Evolutionary conservation across 2,888 invertebrate genomes (phyloP), one percentile per base, ranked within the genome.

Genomic region (Metalampra italica): DNA sequence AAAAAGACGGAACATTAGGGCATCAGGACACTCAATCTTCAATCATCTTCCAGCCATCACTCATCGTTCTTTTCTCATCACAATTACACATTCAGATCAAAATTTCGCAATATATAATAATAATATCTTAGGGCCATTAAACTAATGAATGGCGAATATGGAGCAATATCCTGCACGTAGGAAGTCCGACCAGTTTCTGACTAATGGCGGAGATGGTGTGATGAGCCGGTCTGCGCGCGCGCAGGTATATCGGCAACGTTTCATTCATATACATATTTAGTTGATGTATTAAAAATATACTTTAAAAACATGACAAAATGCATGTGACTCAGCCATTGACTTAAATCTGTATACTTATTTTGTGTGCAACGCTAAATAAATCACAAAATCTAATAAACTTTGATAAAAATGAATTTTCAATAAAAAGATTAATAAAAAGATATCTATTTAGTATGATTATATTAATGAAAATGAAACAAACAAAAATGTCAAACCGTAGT

Each of bases 101-200:
- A 58, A 66, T 83, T 79, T 80, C 63, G 78, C 75, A 84, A 83
- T n/a, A n/a, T n/a, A n/a, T n/a, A n/a, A n/a, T 71, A 71, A 70
- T 73, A 75, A 75, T n/a, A n/a, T 78, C 68, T 72, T 77, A 73
- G n/a, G 36, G 68, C 76, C 81, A 82, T 83, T 83, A 82, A 72
- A 62, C 66, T 73, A 82, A 83, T 84, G 83, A 81, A 79, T 78
- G 74, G 74, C 69, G 73, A 78, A 86, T 83, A 78, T 87, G 85
- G 82, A 75, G 83, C 78, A 86, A 87, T 78, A 86, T 87, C 87
- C 86, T 83, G 80, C 68, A 68, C 73, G 74, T 77, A 80, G 86
- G 85, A 87, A 84, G 80, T 69, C 57, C 53, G 65, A 84, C 85
- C 79, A 75, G 85, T 85, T 77, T 76, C 73, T 80, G 78, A 78